phyloP scores from a whole-genome alignment of 2,797 vertebrate genomes.

The Oreochromis mossambicus region DNA sequence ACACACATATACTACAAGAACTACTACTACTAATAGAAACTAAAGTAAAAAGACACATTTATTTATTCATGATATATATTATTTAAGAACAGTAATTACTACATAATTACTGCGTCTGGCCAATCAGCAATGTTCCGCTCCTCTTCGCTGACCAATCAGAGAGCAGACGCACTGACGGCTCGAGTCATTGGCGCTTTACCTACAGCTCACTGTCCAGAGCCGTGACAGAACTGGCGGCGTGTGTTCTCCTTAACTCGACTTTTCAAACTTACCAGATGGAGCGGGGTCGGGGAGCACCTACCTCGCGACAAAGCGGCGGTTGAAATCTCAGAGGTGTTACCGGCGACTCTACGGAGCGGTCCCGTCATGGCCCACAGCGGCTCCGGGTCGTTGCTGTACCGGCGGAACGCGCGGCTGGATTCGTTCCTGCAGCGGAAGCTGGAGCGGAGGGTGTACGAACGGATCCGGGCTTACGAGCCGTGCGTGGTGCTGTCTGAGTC shows the following conservation, averaged over 20 bases:
- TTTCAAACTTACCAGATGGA: background rate
- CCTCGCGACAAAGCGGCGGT: background rate
- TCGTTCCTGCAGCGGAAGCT: slow-evolving; percentile 77
- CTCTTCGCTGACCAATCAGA: slow-evolving; percentile 35
- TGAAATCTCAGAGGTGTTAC: background rate
- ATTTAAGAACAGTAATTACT: background rate
- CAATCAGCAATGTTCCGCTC: slow-evolving; percentile 23
- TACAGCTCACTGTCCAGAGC: background rate
- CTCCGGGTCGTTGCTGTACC: slow-evolving; percentile 24
- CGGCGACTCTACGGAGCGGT: background rate
- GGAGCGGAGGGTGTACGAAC: slow-evolving; percentile 66
- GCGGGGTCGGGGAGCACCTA: background rate
- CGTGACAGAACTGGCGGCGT: background rate
- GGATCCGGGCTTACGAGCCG: slow-evolving; percentile 72
- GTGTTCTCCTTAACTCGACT: too few relatives aligned
- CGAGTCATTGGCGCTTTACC: background rate
- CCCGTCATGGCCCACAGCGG: slow-evolving; percentile 57
- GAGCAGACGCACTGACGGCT: background rate
- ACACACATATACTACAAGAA: too few relatives aligned
- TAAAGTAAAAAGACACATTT: too few relatives aligned
- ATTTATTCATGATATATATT: background rate
- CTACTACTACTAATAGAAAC: too few relatives aligned
- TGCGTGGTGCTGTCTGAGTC: slow-evolving; percentile 74
- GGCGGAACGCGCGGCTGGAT: slow-evolving; percentile 72
- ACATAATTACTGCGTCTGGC: background rate